phyloP scores from a whole-genome alignment of 2,113 vertebrate genomes.

The Osmerus eperlanus region DNA sequence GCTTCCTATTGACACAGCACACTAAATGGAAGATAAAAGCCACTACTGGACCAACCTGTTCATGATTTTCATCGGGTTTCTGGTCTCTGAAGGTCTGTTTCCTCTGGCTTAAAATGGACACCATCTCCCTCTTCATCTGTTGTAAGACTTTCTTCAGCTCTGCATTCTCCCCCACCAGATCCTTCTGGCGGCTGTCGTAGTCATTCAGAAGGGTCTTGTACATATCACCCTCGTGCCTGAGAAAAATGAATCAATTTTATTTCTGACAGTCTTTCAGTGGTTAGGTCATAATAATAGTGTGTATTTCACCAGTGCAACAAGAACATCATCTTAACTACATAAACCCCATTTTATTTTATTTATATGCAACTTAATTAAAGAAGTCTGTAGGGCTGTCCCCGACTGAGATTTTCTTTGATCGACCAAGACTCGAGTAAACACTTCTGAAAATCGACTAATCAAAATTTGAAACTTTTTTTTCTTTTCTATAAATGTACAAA shows the following conservation, averaged over 20 bases:
- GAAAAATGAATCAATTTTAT: conserved; percentile 26
- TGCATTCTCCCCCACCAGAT: conserved; percentile 87
- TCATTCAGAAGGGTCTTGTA: conserved; percentile 86
- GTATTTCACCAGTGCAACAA: not conserved
- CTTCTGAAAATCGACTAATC: too few relatives aligned
- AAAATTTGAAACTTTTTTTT: too few relatives aligned
- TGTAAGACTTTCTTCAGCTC: conserved; percentile 93
- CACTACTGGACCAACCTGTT: conserved; percentile 66
- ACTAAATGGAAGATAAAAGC: not conserved
- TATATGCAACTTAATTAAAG: not conserved
- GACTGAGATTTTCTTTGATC: too few relatives aligned
- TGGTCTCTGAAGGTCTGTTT: conserved; percentile 75
- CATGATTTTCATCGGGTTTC: conserved; percentile 66
- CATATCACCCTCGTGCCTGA: conserved; percentile 90
- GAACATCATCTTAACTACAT: not conserved
- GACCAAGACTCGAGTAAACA: too few relatives aligned
- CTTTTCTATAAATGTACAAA: too few relatives aligned
- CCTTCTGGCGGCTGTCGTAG: conserved; percentile 87
- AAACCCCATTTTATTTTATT: not conserved
- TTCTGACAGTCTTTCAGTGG: not conserved
- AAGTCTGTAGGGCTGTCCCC: not conserved
- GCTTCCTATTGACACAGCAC: not conserved
- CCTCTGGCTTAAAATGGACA: conserved; percentile 82
- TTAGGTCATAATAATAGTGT: not conserved
- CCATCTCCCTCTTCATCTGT: conserved; percentile 96